Percentiles rank a stretch among this genome's conserved stretches.
These are phyloP conservation scores for Varroa destructor DNA, from an alignment of 1,140 invertebrate species.

Conservation along the genomic window DNA sequence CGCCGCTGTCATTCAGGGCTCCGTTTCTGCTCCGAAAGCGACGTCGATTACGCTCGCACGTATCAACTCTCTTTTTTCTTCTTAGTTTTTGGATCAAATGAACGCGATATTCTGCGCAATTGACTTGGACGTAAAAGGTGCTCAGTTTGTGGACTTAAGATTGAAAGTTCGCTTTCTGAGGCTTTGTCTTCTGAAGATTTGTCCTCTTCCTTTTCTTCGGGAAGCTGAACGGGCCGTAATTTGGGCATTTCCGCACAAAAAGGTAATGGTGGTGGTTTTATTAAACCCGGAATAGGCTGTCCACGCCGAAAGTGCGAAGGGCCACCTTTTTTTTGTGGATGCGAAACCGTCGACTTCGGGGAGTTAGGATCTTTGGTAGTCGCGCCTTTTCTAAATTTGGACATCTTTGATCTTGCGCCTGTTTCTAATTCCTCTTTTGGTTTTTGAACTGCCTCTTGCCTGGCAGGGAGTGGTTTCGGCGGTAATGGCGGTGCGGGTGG, in stretches of 20 bases:
- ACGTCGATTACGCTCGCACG: neutral
- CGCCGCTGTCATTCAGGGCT: no score
- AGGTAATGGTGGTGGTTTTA: conserved; percentile 8
- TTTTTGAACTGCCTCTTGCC: neutral
- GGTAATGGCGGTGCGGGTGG: conserved; percentile 1
- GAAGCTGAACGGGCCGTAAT: conserved; percentile 12
- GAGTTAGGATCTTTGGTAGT: neutral
- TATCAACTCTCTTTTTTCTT: conserved; percentile 25
- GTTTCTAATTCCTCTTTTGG: neutral
- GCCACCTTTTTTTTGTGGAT: neutral
- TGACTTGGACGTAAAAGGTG: conserved; percentile 19
- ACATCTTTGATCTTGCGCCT: neutral
- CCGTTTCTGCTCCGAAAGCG: no score
- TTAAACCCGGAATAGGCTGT: conserved; percentile 9
- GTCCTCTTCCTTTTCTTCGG: conserved; percentile 20
- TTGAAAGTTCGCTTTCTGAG: conserved; percentile 1
- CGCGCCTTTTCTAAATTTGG: neutral
- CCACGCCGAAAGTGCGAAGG: neutral
- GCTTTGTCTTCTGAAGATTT: neutral
- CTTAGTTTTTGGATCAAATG: conserved; percentile 10
- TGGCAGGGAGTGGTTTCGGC: neutral
- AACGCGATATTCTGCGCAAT: conserved; percentile 7
- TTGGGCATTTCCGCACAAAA: conserved; percentile 26
- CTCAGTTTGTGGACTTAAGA: conserved; percentile 13
- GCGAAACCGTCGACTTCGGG: neutral